Percentiles rank a stretch among this genome's conserved stretches.
Conservation (phyloP, 2,113 vertebrate species). For the Chaetops frenatus region DNA sequence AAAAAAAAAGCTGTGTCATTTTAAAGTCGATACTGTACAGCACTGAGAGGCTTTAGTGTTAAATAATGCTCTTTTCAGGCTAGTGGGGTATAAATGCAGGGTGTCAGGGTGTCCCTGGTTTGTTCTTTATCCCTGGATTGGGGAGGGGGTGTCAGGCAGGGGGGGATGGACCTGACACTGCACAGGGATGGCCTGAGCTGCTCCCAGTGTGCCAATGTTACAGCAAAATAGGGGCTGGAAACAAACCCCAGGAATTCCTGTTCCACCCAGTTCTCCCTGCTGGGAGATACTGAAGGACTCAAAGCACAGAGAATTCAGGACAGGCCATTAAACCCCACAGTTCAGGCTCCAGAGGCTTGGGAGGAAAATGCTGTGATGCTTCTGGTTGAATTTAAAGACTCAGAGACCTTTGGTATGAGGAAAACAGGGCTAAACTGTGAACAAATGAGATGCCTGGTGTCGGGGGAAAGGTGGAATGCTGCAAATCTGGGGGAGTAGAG, state of each 20-base stretch:
- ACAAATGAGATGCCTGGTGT: neutral
- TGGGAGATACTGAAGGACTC: neutral
- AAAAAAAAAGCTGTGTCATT: neutral
- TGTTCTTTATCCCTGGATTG: neutral
- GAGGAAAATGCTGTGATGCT: neutral
- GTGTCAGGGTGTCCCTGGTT: neutral
- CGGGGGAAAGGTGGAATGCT: neutral
- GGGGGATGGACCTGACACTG: neutral
- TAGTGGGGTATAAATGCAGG: neutral
- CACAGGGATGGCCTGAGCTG: neutral
- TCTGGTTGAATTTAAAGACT: neutral
- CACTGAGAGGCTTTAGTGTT: neutral
- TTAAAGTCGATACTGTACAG: neutral
- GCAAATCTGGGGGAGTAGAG: neutral
- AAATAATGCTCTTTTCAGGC: neutral
- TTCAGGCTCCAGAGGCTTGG: neutral
- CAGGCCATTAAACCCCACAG: neutral
- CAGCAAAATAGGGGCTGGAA: neutral
- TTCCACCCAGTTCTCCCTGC: neutral
- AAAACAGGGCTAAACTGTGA: accelerated
- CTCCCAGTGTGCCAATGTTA: neutral
- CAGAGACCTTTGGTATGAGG: accelerated
- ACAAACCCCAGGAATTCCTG: neutral
- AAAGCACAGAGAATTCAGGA: neutral
- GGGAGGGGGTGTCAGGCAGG: neutral